Evolutionary conservation across 2,888 invertebrate species (phyloP).

Genomic region (Sphaerophoria taeniata): DNA sequence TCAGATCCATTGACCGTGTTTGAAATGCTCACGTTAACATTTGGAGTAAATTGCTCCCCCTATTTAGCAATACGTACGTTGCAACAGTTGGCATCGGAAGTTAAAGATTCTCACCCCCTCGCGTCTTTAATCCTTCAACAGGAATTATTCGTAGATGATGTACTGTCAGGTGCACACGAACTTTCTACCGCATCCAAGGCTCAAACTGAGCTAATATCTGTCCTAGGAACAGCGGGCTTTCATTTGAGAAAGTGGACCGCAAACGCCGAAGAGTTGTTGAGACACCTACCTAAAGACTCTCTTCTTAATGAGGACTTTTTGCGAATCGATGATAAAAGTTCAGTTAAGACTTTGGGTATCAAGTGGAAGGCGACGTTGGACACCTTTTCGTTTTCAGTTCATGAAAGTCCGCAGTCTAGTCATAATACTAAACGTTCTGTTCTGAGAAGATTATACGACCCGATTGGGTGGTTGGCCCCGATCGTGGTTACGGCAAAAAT

Average conservation of each 20-base stretch:
- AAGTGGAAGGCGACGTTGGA: slow-evolving; percentile 5
- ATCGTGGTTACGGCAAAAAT: not conserved
- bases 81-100: not conserved
- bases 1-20: not conserved
- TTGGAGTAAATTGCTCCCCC: slow-evolving; percentile 12
- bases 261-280: not conserved
- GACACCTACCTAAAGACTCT: not conserved
- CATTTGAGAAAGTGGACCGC: slow-evolving; percentile 15
- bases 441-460: slow-evolving; percentile 7
- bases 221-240: not conserved
- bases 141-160: too few species aligned
- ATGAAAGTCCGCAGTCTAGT: not conserved
- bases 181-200: not conserved
- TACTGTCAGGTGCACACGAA: not conserved
- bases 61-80: slow-evolving; percentile 4
- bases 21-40: not conserved
- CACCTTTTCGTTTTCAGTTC: slow-evolving; percentile 9
- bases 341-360: slow-evolving; percentile 13
- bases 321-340: slow-evolving; percentile 6
- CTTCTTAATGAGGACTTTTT: slow-evolving; percentile 13
- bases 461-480: slow-evolving; percentile 17
- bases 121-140: slow-evolving; percentile 1
- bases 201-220: slow-evolving; percentile 1
- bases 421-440: slow-evolving; percentile 9
- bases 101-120: not conserved